phyloP scores from a whole-genome alignment of 2,113 vertebrate species.

The Triplophysa siluroides region DNA sequence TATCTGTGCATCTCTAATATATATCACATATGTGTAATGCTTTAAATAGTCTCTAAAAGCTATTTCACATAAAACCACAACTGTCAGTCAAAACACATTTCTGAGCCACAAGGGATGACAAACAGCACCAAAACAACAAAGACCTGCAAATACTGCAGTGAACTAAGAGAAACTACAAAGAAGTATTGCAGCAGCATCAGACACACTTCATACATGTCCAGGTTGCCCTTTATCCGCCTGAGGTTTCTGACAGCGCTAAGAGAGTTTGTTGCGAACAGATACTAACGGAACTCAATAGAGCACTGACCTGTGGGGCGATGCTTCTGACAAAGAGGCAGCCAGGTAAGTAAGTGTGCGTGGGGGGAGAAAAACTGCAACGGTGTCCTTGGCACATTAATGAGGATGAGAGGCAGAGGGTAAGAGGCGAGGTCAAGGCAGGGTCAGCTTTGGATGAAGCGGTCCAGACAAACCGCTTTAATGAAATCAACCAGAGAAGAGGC shows the following conservation, averaged over 20 bases:
- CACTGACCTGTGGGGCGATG: conserved; percentile 36
- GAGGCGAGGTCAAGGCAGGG: conserved; percentile 34
- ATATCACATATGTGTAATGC: background rate
- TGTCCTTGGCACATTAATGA: conserved; percentile 55
- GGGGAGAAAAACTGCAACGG: conserved; percentile 25
- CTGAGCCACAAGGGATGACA: conserved; percentile 10
- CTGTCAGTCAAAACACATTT: conserved; percentile 20
- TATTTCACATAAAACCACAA: background rate
- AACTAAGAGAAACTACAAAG: conserved; percentile 9
- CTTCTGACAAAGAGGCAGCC: conserved; percentile 32
- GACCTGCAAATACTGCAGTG: background rate
- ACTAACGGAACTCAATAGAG: conserved; percentile 29
- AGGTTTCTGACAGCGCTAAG: conserved; percentile 10
- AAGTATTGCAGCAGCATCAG: background rate
- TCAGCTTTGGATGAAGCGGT: conserved; percentile 42
- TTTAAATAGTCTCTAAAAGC: conserved; percentile 3
- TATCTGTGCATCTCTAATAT: too few species aligned
- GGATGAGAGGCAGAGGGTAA: conserved; percentile 39
- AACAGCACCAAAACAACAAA: background rate
- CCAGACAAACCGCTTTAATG: conserved; percentile 41
- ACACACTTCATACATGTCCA: conserved; percentile 4
- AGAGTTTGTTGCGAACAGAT: conserved; percentile 34
- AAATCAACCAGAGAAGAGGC: conserved; percentile 32
- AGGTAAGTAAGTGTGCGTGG: background rate
- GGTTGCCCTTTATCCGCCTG: background rate